phyloP scores from a whole-genome alignment of 2,888 invertebrate genomes.

The Leptinotarsa haldemani region DNA sequence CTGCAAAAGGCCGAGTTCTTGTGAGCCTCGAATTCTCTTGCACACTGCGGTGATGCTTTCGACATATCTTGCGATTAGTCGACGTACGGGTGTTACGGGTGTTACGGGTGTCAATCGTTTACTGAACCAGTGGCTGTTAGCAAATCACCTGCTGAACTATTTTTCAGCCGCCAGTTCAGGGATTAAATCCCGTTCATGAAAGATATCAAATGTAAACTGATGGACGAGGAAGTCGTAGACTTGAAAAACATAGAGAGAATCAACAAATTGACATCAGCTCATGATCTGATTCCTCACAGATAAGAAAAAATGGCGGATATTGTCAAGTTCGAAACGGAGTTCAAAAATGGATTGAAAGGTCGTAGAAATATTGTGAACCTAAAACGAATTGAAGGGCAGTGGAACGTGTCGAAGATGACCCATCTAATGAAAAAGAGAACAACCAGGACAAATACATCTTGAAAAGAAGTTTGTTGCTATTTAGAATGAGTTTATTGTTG shows the following conservation, averaged over 20 bases:
- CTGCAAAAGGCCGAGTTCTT: no score
- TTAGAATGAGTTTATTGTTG: no score
- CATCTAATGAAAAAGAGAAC: neutral
- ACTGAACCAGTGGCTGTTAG: no score
- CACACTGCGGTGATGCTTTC: no score
- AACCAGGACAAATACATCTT: neutral
- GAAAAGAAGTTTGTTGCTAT: no score
- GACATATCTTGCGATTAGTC: no score
- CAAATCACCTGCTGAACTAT: conserved; percentile 37
- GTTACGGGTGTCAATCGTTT: no score
- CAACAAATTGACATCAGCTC: conserved; percentile 33
- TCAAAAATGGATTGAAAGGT: neutral
- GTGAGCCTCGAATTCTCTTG: no score
- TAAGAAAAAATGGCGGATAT: conserved; percentile 18
- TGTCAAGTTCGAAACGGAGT: neutral
- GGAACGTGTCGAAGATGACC: conserved; percentile 5
- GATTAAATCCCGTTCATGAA: conserved; percentile 33
- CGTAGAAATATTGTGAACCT: neutral
- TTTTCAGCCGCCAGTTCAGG: conserved; percentile 35
- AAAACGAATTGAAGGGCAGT: neutral
- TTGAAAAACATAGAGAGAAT: conserved; percentile 33
- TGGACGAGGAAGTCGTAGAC: conserved; percentile 30
- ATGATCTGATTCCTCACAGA: conserved; percentile 27
- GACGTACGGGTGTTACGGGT: no score
- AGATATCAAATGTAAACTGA: conserved; percentile 17